Evolutionary conservation across 1,140 invertebrate genomes (phyloP), one percentile per base, ranked within the genome.

Genomic region (Halesus radiatus): DNA sequence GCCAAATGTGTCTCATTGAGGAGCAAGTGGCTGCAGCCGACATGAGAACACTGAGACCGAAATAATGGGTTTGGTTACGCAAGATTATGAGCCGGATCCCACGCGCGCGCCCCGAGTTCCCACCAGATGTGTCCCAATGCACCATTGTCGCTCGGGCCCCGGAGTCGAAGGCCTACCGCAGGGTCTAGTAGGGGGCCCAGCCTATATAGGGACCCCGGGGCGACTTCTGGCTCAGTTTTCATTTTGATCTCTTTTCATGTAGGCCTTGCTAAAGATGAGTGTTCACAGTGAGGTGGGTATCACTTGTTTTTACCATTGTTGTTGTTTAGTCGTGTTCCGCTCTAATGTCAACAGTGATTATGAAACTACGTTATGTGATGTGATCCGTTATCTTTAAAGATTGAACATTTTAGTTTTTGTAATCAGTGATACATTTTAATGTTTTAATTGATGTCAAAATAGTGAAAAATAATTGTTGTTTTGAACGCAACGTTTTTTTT

Each of bases 201-300:
- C 60, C 77, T 83, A 83, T 83, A 83, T 83, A 83, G 79, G 80
- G 58, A 66, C 37, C 80, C 79, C 76, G n/a, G 20, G 53, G 56
- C 72, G n/a, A 29, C 50, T 50, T 70, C 79, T 79, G 6, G n/a
- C 77, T 80, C 79, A 83, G 82, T 83, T 56, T 68, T 76, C 76
- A 56, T 64, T 76, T 78, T 70, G 79, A 78, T 78, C 80, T 83
- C 80, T 78, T 81, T 83, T 79, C 82, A 83, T 81, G 79, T 81
- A 79, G 82, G 72, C 77, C 82, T 54, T 56, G 54, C 72, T 29
- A 23, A 83, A 79, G 78, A 83, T 83, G 82, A 79, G 74, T 80
- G 82, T 68, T 74, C 82, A 81, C 74, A 79, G 52, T 79, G 80
- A 83, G 82, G 82, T 83, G 80, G 77, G 82, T 83, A 81, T 75